Evolutionary conservation across 92 coral and sea anemone genomes (phyloP).

Genomic region (Desmophyllum pertusum): DNA sequence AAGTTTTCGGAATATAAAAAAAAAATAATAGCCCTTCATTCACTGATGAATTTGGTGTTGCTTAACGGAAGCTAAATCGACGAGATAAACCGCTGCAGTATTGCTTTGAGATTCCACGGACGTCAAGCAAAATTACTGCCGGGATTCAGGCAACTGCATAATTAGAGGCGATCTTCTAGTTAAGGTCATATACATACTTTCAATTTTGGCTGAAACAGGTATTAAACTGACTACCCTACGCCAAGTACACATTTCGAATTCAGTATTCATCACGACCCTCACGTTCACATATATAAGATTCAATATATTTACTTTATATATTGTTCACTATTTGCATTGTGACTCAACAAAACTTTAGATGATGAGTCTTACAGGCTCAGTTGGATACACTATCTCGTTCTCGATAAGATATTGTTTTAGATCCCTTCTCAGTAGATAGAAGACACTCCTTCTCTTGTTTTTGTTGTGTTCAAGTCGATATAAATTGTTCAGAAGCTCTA

Average conservation of each 20-base stretch:
- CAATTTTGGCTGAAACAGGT: not conserved
- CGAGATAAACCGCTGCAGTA: not conserved
- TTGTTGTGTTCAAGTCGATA: no score
- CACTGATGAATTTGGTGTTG: not conserved
- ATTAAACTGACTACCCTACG: not conserved
- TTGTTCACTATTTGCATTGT: conserved; percentile 3
- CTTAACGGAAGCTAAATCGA: not conserved
- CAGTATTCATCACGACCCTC: not conserved
- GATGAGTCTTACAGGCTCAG: not conserved
- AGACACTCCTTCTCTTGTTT: not conserved
- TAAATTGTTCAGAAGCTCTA: no score
- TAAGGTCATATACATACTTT: not conserved
- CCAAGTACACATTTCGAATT: not conserved
- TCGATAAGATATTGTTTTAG: not conserved
- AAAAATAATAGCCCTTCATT: not conserved
- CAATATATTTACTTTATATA: not conserved
- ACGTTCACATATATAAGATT: not conserved
- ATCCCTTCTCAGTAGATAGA: not conserved
- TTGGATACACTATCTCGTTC: not conserved
- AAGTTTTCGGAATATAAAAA: not conserved
- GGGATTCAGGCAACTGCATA: not conserved
- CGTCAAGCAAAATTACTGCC: not conserved
- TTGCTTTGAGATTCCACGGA: not conserved
- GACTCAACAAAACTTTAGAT: not conserved
- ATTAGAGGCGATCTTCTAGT: not conserved